These are phyloP conservation scores for Perithous albicinctus DNA, from an alignment of 2,888 invertebrate species.

Conservation along the genomic window DNA sequence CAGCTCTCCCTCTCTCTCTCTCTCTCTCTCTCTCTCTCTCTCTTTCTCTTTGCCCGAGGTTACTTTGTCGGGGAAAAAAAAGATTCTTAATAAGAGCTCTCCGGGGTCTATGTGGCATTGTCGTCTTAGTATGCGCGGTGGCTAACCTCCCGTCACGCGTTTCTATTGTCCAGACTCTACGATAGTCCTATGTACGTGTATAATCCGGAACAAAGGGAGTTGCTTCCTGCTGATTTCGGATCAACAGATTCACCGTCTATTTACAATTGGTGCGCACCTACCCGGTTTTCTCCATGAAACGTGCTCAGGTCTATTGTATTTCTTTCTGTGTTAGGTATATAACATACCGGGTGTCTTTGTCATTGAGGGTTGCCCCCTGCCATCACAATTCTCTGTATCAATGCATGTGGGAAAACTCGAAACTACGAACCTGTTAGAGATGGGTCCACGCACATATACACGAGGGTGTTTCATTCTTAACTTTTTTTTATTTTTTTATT, in stretches of 20 bases:
- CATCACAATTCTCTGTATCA: constrained; percentile 43
- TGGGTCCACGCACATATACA: constrained; percentile 30
- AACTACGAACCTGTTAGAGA: constrained; percentile 22
- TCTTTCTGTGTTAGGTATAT: constrained; percentile 10
- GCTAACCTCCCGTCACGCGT: constrained; percentile 62
- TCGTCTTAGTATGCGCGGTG: constrained; percentile 58
- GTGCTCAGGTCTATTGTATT: constrained; percentile 23
- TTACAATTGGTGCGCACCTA: constrained; percentile 55
- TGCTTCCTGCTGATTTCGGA: constrained; percentile 66
- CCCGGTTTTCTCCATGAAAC: constrained; percentile 51
- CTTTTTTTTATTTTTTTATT: neutral
- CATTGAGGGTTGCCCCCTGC: constrained; percentile 16
- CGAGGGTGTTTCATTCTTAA: neutral
- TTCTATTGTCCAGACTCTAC: constrained; percentile 51
- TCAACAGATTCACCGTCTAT: constrained; percentile 65
- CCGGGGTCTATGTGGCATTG: constrained; percentile 52
- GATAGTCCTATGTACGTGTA: constrained; percentile 51
- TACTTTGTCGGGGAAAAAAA: constrained; percentile 38
- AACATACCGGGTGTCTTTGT: constrained; percentile 32
- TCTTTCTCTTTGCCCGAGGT: no score
- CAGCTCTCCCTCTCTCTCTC: neutral
- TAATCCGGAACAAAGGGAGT: constrained; percentile 64
- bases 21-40: no score
- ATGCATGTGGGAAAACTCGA: constrained; percentile 54
- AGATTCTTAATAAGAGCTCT: constrained; percentile 55